Percentiles rank a stretch among this genome's conserved stretches.
phyloP scores from a whole-genome alignment of 1,140 invertebrate genomes.

The Steinernema khuongi region DNA sequence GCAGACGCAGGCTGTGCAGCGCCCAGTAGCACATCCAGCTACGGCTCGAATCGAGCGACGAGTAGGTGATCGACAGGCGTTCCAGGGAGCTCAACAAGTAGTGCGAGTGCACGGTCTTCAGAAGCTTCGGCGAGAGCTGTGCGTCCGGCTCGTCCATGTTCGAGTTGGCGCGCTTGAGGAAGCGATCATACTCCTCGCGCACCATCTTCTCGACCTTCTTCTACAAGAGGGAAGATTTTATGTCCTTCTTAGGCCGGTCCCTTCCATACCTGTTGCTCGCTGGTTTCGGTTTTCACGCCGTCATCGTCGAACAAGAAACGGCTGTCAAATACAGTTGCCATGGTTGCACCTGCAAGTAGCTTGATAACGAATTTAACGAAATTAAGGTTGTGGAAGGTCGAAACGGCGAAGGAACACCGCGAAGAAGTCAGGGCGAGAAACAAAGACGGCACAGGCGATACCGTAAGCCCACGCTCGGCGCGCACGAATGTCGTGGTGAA shows the following conservation, averaged over 20 bases:
- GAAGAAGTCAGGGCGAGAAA: no score
- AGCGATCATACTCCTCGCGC: constrained; percentile 22
- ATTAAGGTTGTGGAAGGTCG: no score
- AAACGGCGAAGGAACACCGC: no score
- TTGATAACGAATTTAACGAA: background rate
- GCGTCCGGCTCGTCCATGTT: background rate
- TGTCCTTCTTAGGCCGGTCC: background rate
- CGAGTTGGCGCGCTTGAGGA: background rate
- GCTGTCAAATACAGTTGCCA: constrained; percentile 19
- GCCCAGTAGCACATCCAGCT: constrained; percentile 41
- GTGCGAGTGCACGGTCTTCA: constrained; percentile 15
- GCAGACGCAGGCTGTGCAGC: constrained; percentile 23
- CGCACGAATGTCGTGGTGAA: no score
- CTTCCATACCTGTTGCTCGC: constrained; percentile 28
- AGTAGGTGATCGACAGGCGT: constrained; percentile 18
- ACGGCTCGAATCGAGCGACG: constrained; percentile 34
- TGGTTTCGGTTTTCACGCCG: constrained; percentile 18
- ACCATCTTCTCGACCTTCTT: constrained; percentile 25
- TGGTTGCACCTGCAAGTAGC: background rate
- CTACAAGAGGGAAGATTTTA: background rate
- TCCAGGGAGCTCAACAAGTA: constrained; percentile 27
- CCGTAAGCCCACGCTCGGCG: no score
- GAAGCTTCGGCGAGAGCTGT: background rate
- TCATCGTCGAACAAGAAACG: constrained; percentile 28
- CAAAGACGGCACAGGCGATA: no score